Conservation (phyloP, 1,140 invertebrate species). For the Macrosteles quadrilineatus region DNA sequence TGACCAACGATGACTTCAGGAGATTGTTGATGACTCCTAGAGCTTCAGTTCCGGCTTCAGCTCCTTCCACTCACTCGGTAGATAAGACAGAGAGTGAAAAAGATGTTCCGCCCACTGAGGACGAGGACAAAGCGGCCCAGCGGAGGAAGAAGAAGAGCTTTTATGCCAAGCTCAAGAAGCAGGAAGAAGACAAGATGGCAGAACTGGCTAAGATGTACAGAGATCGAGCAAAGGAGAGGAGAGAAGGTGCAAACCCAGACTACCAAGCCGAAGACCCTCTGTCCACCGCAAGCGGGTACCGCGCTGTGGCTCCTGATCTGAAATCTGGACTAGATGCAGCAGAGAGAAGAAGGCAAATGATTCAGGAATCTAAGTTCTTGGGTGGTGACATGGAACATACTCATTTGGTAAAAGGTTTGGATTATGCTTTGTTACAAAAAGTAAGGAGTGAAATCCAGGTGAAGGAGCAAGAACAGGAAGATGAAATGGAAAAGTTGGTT, state of each 20-base stretch:
- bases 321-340: constrained; percentile 93
- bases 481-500: constrained; percentile 75
- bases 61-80: constrained; percentile 48
- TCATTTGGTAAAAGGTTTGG: constrained; percentile 99
- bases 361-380: constrained; percentile 99
- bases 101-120: constrained; percentile 35
- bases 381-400: constrained; percentile 99
- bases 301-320: constrained; percentile 92
- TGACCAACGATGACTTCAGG: constrained; percentile 97
- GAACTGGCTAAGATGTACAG: constrained; percentile 95
- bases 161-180: constrained; percentile 93
- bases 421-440: constrained; percentile 99
- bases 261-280: constrained; percentile 81
- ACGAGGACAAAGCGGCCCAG: constrained; percentile 66
- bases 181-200: constrained; percentile 94
- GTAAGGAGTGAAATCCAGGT: constrained; percentile 81
- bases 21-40: constrained; percentile 94
- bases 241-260: constrained; percentile 84
- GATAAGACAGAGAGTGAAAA: constrained; percentile 35
- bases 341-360: constrained; percentile 92
- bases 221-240: constrained; percentile 89
- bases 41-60: constrained; percentile 60
- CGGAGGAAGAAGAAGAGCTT: constrained; percentile 86
- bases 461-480: constrained; percentile 81
- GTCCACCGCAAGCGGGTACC: constrained; percentile 86